Conservation (phyloP, 2,113 vertebrate genomes). For the Galeopterus variegatus region DNA sequence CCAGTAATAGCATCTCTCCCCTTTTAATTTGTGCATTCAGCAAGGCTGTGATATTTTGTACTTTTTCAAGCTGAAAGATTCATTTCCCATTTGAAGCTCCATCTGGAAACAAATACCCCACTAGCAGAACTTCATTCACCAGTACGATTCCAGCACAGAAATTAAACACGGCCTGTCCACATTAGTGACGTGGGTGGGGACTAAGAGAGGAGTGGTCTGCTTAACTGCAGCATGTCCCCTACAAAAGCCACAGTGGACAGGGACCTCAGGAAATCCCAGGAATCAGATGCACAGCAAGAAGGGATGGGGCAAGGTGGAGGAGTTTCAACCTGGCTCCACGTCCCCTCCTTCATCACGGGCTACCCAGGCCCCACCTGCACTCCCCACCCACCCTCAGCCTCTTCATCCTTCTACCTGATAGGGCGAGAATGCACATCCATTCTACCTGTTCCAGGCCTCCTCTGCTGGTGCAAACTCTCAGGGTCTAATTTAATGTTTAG, state of each 20-base stretch:
- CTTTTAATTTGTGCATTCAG: not conserved
- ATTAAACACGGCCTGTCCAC: not conserved
- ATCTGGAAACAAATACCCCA: not conserved
- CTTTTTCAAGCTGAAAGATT: not conserved
- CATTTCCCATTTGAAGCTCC: not conserved
- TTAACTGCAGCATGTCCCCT: rapidly evolving
- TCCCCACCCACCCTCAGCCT: rapidly evolving
- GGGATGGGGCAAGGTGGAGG: not conserved
- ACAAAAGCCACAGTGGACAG: rapidly evolving
- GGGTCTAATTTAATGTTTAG: not conserved
- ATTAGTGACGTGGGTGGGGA: rapidly evolving
- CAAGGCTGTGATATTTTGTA: not conserved
- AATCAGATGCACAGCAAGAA: not conserved
- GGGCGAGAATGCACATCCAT: not conserved
- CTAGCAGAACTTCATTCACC: not conserved
- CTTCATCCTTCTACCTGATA: not conserved
- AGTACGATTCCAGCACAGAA: no score
- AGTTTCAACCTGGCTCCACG: not conserved
- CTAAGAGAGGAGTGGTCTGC: not conserved
- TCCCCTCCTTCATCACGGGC: no score
- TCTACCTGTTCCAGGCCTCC: not conserved
- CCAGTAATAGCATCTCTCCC: rapidly evolving
- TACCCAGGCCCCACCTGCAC: not conserved
- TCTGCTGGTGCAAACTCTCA: not conserved
- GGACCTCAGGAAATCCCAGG: not conserved